Evolutionary conservation across 2,888 invertebrate genomes (phyloP).

Genomic region (Epirrita christyi): DNA sequence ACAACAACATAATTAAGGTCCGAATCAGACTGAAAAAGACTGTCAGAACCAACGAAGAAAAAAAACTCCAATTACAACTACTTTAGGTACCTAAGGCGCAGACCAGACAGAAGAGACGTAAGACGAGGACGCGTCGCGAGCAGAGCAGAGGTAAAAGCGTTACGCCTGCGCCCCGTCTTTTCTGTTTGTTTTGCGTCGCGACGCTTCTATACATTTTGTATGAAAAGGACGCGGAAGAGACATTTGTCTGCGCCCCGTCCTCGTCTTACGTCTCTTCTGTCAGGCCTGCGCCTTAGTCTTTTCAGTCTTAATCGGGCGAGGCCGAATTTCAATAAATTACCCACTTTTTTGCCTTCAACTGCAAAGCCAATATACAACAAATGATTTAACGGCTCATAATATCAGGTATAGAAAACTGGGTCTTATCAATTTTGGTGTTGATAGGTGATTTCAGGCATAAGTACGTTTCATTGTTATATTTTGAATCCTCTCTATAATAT

Average conservation of each 20-base stretch:
- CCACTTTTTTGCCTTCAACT: background rate
- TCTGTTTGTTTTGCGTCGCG: no score
- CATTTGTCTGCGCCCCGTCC: no score
- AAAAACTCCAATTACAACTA: slow-evolving; percentile 18
- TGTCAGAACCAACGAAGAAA: slow-evolving; percentile 5
- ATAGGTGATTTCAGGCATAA: slow-evolving; percentile 8
- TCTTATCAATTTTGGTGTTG: no score
- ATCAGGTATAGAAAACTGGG: background rate
- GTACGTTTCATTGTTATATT: slow-evolving; percentile 6
- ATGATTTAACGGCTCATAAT: background rate
- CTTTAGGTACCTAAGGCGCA: no score
- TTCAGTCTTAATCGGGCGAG: slow-evolving; percentile 29
- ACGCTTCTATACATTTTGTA: no score
- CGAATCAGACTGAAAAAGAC: slow-evolving; percentile 26
- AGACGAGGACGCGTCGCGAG: no score
- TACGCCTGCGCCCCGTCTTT: no score
- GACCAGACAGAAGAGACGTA: no score
- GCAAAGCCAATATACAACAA: background rate
- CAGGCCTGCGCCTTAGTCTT: no score
- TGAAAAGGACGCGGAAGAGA: no score
- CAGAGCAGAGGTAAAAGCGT: no score
- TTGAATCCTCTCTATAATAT: background rate
- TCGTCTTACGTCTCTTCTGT: no score
- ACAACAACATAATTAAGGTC: slow-evolving; percentile 17
- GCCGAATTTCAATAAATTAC: slow-evolving; percentile 15